phyloP scores from a whole-genome alignment of 2,113 vertebrate genomes.

The Phalacrocorax aristotelis region DNA sequence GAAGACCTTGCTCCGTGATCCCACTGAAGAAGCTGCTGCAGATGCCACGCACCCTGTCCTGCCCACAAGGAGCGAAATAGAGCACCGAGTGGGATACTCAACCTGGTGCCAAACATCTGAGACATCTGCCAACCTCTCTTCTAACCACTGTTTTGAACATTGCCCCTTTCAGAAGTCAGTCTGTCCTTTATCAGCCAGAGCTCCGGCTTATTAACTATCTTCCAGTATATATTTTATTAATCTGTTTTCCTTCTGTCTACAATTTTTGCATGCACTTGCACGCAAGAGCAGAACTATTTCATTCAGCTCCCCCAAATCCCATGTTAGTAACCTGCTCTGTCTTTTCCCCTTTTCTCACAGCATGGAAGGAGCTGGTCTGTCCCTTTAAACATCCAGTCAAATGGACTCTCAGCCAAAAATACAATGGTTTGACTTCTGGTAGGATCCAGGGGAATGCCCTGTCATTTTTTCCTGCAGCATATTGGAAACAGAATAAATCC shows the following conservation, averaged over 20 bases:
- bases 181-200: background rate
- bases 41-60: background rate
- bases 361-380: background rate
- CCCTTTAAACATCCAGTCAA: slow-evolving; percentile 21
- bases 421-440: background rate
- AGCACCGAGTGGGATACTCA: rapidly evolving
- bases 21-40: background rate
- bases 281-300: background rate
- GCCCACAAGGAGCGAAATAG: rapidly evolving
- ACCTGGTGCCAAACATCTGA: background rate
- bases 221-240: background rate
- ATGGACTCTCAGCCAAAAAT: slow-evolving; percentile 3
- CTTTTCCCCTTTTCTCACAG: background rate
- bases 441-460: slow-evolving; percentile 10
- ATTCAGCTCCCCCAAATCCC: background rate
- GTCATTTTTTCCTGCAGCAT: background rate
- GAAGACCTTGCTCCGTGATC: background rate
- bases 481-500: slow-evolving; percentile 20
- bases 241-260: background rate
- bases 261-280: background rate
- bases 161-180: background rate
- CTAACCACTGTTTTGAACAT: background rate
- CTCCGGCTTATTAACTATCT: background rate
- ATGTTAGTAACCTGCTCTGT: background rate
- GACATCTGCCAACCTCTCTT: background rate